These are phyloP conservation scores for Gymnocypris eckloni DNA, from an alignment of 2,797 vertebrate species.

Conservation along the genomic window DNA sequence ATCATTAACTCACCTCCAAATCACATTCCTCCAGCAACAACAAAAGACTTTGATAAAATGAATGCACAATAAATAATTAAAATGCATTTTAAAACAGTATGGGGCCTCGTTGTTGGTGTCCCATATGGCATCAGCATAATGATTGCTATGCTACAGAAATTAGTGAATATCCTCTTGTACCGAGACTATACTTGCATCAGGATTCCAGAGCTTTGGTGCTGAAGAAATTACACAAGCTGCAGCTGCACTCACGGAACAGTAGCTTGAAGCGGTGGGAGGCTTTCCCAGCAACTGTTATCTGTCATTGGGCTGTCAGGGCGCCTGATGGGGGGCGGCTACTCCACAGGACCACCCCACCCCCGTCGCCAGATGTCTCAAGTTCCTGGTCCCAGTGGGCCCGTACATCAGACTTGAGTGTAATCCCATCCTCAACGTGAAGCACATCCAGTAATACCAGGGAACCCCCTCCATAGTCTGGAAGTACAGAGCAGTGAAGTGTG, in stretches of 20 bases:
- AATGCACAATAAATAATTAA: conserved; percentile 17
- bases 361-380: conserved; percentile 57
- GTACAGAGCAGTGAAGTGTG: conserved; percentile 31
- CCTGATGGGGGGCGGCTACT: conserved; percentile 48
- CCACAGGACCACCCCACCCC: conserved; percentile 43
- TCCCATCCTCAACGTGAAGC: conserved; percentile 51
- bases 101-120: not conserved
- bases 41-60: not conserved
- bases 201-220: conserved; percentile 10
- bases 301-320: conserved; percentile 73
- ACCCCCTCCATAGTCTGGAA: conserved; percentile 30
- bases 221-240: conserved; percentile 53
- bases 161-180: not conserved
- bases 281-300: conserved; percentile 69
- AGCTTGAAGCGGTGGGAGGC: conserved; percentile 62
- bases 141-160: not conserved
- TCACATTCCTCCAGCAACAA: not conserved
- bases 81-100: conserved; percentile 19
- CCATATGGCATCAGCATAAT: not conserved
- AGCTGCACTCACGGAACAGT: conserved; percentile 56
- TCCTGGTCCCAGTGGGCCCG: conserved; percentile 46
- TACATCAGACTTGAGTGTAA: conserved; percentile 59
- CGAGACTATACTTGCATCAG: not conserved
- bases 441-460: conserved; percentile 57
- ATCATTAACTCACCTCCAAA: not conserved